Conservation (phyloP, 35 echinoderm and acorn worm genomes). For the Apostichopus japonicus region DNA sequence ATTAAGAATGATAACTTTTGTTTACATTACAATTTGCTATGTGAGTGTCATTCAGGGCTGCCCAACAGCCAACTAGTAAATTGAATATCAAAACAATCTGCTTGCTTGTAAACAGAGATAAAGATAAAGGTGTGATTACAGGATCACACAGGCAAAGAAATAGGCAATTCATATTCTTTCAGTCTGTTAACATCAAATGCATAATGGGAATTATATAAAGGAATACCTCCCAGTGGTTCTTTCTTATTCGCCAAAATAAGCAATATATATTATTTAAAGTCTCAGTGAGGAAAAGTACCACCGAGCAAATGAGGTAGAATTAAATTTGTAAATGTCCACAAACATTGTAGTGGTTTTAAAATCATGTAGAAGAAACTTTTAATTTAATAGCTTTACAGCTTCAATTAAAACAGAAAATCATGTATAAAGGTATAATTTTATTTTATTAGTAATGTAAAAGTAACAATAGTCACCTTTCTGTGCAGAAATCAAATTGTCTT, state of each 20-base stretch:
- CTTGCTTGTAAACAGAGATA: neutral
- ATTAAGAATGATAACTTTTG: too few species aligned
- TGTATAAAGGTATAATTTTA: too few species aligned
- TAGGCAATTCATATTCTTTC: neutral
- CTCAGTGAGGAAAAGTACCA: neutral
- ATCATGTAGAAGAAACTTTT: too few species aligned
- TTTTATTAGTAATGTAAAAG: too few species aligned
- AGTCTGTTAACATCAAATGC: neutral
- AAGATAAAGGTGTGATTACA: neutral
- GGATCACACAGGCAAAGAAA: neutral
- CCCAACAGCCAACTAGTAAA: neutral
- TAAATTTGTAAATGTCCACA: neutral
- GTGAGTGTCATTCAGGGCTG: too few species aligned
- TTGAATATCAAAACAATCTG: neutral
- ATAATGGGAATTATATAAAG: neutral
- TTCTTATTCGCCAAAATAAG: too few species aligned
- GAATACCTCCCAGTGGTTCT: neutral
- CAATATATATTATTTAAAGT: neutral
- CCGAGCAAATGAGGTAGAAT: neutral
- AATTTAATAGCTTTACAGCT: too few species aligned
- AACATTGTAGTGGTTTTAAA: too few species aligned
- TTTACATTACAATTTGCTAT: too few species aligned
- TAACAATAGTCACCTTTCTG: too few species aligned
- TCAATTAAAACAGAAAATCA: too few species aligned
- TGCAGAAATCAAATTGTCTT: too few species aligned